phyloP scores from a whole-genome alignment of 2,113 vertebrate genomes.

The Xiphophorus maculatus region DNA sequence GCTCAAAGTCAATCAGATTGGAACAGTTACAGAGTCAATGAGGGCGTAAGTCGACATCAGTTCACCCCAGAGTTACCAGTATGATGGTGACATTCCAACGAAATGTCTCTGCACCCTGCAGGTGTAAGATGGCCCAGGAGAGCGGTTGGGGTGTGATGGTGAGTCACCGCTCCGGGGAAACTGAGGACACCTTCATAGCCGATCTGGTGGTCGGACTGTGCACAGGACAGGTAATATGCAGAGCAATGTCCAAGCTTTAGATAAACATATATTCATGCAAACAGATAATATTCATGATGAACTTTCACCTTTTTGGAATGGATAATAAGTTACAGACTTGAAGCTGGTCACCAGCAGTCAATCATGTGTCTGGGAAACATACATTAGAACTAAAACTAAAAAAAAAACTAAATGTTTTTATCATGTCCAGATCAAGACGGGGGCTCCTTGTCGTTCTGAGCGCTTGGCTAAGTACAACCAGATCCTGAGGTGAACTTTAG shows the following conservation, averaged over 20 bases:
- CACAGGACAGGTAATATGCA: conserved; percentile 88
- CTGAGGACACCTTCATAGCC: conserved; percentile 96
- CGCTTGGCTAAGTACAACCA: conserved; percentile 83
- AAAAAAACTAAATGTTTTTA: conserved; percentile 1
- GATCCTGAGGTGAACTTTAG: conserved; percentile 71
- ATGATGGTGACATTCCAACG: not conserved
- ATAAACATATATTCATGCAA: not conserved
- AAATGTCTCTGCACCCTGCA: conserved; percentile 47
- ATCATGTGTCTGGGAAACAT: not conserved
- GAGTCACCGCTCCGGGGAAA: conserved; percentile 95
- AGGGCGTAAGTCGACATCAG: conserved; percentile 85
- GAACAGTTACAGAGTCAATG: conserved; percentile 92
- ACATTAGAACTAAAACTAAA: not conserved
- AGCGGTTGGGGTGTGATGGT: conserved; percentile 98
- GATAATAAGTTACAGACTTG: not conserved
- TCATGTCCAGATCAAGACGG: conserved; percentile 77
- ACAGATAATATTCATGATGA: not conserved
- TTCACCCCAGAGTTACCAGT: not conserved
- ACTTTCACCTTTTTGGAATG: not conserved
- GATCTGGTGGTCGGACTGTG: conserved; percentile 95
- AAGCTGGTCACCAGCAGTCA: not conserved
- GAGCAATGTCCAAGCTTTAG: not conserved
- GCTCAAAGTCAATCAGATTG: conserved; percentile 98
- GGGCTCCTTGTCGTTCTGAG: conserved; percentile 81
- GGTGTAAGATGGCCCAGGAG: conserved; percentile 94